These are phyloP conservation scores for Phylloscopus whistleri DNA, from an alignment of 2,113 vertebrate genomes.

Conservation along the genomic window DNA sequence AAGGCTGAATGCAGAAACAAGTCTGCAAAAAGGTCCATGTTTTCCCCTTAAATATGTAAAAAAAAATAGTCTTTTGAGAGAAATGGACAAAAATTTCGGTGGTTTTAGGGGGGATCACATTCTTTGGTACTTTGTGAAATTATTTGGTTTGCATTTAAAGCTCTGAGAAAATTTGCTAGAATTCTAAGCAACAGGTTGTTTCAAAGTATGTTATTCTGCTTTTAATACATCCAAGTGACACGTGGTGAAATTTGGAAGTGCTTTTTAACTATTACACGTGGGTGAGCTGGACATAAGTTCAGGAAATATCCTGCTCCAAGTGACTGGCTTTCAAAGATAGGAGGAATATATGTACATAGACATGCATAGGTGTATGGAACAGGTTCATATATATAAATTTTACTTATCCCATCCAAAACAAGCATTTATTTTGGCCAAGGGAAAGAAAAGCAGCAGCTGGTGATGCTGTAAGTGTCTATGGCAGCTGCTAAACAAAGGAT, in stretches of 20 bases:
- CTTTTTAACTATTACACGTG: background rate
- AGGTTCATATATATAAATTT: background rate
- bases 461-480: background rate
- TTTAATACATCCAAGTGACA: background rate
- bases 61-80: background rate
- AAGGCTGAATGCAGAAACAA: background rate
- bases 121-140: background rate
- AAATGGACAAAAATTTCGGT: background rate
- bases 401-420: background rate
- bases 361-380: background rate
- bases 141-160: background rate
- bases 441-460: background rate
- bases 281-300: background rate
- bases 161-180: background rate
- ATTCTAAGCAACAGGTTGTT: background rate
- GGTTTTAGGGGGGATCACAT: background rate
- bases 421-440: background rate
- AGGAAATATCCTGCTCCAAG: background rate
- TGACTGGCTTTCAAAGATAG: background rate
- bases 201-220: background rate
- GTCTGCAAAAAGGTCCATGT: background rate
- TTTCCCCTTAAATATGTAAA: background rate
- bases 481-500: background rate
- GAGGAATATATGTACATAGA: background rate
- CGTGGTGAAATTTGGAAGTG: background rate